These are phyloP conservation scores for Chydorus sphaericus DNA, from an alignment of 2,888 invertebrate species.

Conservation along the genomic window DNA sequence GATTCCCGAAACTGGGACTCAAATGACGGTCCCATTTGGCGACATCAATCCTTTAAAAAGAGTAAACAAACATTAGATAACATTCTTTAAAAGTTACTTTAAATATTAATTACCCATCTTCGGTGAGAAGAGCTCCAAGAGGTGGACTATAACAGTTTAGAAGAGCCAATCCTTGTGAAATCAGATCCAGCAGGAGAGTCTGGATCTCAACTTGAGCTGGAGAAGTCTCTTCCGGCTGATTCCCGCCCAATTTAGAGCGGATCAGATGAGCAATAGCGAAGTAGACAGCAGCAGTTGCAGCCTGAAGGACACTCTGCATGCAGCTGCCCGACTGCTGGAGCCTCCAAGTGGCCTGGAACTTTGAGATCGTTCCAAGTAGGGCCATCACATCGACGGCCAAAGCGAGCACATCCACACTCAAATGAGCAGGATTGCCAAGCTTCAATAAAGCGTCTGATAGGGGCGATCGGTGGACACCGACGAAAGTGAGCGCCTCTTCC, in stretches of 20 bases:
- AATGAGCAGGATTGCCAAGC: background rate
- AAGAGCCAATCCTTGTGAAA: constrained; percentile 8
- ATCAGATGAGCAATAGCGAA: background rate
- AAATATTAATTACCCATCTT: background rate
- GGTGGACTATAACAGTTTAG: constrained; percentile 9
- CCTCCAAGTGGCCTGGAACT: constrained; percentile 1
- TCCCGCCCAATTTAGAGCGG: no score
- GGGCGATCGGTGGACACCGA: constrained; percentile 28
- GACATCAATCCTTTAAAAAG: background rate
- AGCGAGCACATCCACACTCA: background rate
- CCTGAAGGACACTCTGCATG: constrained; percentile 7
- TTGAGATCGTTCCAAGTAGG: background rate
- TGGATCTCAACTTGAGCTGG: background rate
- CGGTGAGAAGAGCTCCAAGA: background rate
- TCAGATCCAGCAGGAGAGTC: background rate
- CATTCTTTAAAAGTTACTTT: background rate
- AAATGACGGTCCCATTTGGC: constrained; percentile 4
- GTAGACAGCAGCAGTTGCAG: background rate
- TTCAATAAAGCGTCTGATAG: background rate
- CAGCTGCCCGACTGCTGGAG: background rate
- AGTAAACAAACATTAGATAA: background rate
- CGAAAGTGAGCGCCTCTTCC: constrained; percentile 29
- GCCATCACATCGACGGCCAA: constrained; percentile 2
- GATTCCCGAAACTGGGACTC: constrained; percentile 2
- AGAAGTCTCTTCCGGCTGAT: background rate